Base-by-base conservation (phyloP, 2,797 vertebrate species). In the Lindbergichthys nudifrons region DNA sequence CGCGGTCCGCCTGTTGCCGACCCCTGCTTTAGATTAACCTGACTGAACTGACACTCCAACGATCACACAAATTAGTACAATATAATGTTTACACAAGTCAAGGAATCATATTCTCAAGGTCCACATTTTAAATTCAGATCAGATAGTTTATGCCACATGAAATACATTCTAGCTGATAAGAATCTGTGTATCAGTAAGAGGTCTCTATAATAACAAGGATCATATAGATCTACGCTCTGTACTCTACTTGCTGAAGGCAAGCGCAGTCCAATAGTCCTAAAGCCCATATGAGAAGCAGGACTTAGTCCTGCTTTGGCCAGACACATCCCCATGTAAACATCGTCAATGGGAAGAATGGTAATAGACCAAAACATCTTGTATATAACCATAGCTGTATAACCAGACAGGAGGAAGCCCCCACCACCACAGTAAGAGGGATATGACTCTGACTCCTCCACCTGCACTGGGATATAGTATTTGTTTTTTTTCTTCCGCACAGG, bases 401-500 rank as follows among this genome's bases (percentile, higher is more conserved):
- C 83, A 0, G 96, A 97, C 70, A 96, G 84, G 7, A 97, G 83
- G 51, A 95, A 93, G 5, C 96, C 96, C 0, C 95, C 96, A 0
- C 96, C 95, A 0, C 94, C 92, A 19, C 95, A 95, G 73, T 96
- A 97, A 0, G 92, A 90, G 0, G 93, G 94, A n/a, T 48, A 48
- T 0, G 46, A 53, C 0, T 87, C 0, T 0, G 92, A 88, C 2
- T 92, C 18, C 0, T 88, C 86, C 48, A 97, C 91, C 70, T 95
- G 93, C n/a, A 83, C 86, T 0, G 96, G 96, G 65, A 97, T 76
- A 0, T 87, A 97, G 56, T 97, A 97, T 76, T 97, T 97, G 91
- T 93, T 97, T 26, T 26, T 4, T 26, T 26, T 26, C 26, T 26
- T 1, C 26, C n/a, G 8, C 0, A 13, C 56, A 2, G 0, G 84